Evolutionary conservation across 2,797 vertebrate genomes (phyloP).

Genomic region (Poecilia picta): DNA sequence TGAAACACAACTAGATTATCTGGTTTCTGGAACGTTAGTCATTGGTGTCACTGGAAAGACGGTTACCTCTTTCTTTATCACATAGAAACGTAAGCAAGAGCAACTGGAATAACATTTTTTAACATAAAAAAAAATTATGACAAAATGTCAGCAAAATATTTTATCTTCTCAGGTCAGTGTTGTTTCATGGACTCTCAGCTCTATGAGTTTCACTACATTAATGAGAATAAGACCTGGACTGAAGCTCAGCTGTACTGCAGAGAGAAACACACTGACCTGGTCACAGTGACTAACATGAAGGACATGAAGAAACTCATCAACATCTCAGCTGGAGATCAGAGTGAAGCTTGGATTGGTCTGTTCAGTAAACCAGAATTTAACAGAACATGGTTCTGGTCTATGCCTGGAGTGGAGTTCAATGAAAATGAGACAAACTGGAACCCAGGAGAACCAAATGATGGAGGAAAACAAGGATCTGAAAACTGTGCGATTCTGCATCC

Average conservation of each 20-base stretch:
- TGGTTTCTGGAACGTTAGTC: too few species aligned
- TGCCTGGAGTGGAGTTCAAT: neutral
- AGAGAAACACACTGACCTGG: slow-evolving; percentile 2
- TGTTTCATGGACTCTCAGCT: neutral
- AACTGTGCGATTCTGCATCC: too few species aligned
- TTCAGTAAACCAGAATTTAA: neutral
- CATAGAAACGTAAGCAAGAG: too few species aligned
- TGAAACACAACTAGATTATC: too few species aligned
- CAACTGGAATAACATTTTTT: too few species aligned
- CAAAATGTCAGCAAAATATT: neutral
- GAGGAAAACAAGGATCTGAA: neutral
- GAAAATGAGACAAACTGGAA: neutral
- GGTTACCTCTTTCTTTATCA: too few species aligned
- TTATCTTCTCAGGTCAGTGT: slow-evolving; percentile 2
- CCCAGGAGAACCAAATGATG: neutral
- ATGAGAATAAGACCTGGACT: neutral
- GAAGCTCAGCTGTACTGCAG: slow-evolving; percentile 2
- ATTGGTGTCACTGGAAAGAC: too few species aligned
- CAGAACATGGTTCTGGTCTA: neutral
- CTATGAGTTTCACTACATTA: slow-evolving; percentile 16
- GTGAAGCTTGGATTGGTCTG: neutral
- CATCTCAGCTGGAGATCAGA: neutral
- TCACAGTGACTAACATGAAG: too few species aligned
- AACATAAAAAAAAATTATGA: too few species aligned
- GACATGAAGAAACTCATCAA: neutral